phyloP scores from a whole-genome alignment of 2,113 vertebrate species.

The Etheostoma spectabile region DNA sequence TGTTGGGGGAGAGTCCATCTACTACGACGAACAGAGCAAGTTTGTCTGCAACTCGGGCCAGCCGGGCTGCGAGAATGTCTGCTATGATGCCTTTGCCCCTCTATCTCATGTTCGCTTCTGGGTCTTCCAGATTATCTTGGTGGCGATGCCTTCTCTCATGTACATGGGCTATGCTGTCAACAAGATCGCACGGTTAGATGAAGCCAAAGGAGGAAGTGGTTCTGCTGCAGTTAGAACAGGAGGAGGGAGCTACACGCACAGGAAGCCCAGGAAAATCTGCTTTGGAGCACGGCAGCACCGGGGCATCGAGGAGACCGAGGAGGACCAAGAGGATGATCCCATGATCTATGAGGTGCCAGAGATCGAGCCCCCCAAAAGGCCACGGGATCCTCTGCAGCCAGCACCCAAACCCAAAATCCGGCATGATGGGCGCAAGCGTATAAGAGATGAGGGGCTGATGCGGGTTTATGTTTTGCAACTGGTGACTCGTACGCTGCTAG shows the following conservation, averaged over 20 bases:
- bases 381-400: constrained; percentile 80
- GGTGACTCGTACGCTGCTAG: constrained; percentile 90
- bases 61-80: constrained; percentile 97
- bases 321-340: constrained; percentile 95
- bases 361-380: constrained; percentile 88
- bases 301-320: constrained; percentile 91
- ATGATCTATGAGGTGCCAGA: constrained; percentile 98
- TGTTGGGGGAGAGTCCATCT: constrained; percentile 98
- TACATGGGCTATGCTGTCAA: constrained; percentile 96
- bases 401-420: constrained; percentile 83
- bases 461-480: constrained; percentile 95
- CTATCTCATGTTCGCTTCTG: constrained; percentile 97
- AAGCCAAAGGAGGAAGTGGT: constrained; percentile 82
- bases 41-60: constrained; percentile 98
- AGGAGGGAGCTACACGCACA: constrained; percentile 82
- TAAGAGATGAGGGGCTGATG: constrained; percentile 94
- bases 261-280: constrained; percentile 88
- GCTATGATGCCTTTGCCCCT: constrained; percentile 96
- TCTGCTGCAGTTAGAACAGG: constrained; percentile 67
- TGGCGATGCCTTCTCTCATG: constrained; percentile 94
- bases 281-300: constrained; percentile 90
- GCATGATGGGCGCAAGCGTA: constrained; percentile 92
- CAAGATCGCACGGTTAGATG: constrained; percentile 93
- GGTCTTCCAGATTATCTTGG: constrained; percentile 98
- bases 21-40: constrained; percentile 98